Evolutionary conservation across 2,888 invertebrate species (phyloP).

Genomic region (Harpagoxenus sublaevis): DNA sequence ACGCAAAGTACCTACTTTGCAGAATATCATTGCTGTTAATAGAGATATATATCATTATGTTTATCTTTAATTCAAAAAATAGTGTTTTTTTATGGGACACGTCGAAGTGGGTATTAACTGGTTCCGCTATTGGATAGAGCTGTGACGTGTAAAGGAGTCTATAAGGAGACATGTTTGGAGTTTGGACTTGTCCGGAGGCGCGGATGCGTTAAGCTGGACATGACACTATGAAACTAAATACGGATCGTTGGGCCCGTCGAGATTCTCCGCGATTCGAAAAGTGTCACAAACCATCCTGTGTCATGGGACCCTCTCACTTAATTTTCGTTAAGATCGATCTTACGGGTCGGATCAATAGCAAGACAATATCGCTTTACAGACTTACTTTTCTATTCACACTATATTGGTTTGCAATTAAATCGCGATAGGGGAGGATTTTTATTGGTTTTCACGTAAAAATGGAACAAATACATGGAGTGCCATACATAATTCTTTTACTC

Average conservation of each 20-base stretch:
- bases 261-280: slow-evolving; percentile 74
- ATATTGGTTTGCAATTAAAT: slow-evolving; percentile 41
- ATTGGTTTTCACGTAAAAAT: background rate
- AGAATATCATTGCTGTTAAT: background rate
- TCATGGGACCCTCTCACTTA: slow-evolving; percentile 81
- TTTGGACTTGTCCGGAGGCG: slow-evolving; percentile 83
- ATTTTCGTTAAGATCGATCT: slow-evolving; percentile 77
- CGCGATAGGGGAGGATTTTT: background rate
- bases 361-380: slow-evolving; percentile 71
- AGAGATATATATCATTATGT: background rate
- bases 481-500: background rate
- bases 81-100: background rate
- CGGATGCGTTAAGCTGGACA: slow-evolving; percentile 85
- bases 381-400: slow-evolving; percentile 57
- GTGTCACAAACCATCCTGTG: slow-evolving; percentile 81
- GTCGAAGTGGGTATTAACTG: slow-evolving; percentile 24
- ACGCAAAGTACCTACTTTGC: background rate
- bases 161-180: slow-evolving; percentile 81
- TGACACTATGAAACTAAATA: slow-evolving; percentile 85
- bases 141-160: slow-evolving; percentile 79
- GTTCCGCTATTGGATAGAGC: slow-evolving; percentile 79
- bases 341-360: slow-evolving; percentile 77
- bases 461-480: background rate
- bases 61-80: background rate
- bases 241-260: slow-evolving; percentile 63